Evolutionary conservation across 2,888 invertebrate species (phyloP), one percentile per base, ranked within the genome.

Genomic region (Conchocele bisecta): DNA sequence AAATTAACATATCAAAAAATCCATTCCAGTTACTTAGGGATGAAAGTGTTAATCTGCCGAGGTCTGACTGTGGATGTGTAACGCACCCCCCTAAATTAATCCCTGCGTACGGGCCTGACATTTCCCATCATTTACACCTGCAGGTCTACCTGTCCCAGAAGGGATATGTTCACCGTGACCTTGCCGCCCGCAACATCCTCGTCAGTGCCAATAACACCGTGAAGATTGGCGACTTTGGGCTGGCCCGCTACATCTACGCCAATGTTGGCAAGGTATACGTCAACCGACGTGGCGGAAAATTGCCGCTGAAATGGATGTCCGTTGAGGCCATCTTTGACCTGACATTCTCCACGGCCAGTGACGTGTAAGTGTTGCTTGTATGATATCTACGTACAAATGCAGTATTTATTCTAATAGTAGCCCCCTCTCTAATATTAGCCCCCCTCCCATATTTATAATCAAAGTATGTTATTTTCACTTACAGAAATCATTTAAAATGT

Each of bases 281-380:
- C 41, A 88, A 87, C 64, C 68, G 84, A 35, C 84, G 81, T 46
- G 89, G 89, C 4, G 88, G 88, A 1, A 86, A 84, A 58, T 83
- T 90, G 24, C 90, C 90, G 0, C 70, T 90, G 22, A 89, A 89
- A 65, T 90, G 90, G 90, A 89, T 90, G 89, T 86, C 90, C 33
- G 82, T 89, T 17, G 90, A 90, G 56, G 82, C 89, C 61, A 89
- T 90, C 54, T 85, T 86, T 78, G 86, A 89, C 51, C 70, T 87
- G 66, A 84, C 82, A n/a, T 90, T 90, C 67, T 89, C 88, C 5
- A 81, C 89, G 5, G 85, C 85, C 22, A 90, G 89, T 78, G 90
- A 90, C 73, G 86, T 90, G 90, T 90, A 79, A 86, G 89, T 87
- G 60, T 9, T 20, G 31, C 48, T 11, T 11, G 11, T 35, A 15